These are phyloP conservation scores for Nymphalis polychloros DNA, from an alignment of 2,888 invertebrate species.

Conservation along the genomic window DNA sequence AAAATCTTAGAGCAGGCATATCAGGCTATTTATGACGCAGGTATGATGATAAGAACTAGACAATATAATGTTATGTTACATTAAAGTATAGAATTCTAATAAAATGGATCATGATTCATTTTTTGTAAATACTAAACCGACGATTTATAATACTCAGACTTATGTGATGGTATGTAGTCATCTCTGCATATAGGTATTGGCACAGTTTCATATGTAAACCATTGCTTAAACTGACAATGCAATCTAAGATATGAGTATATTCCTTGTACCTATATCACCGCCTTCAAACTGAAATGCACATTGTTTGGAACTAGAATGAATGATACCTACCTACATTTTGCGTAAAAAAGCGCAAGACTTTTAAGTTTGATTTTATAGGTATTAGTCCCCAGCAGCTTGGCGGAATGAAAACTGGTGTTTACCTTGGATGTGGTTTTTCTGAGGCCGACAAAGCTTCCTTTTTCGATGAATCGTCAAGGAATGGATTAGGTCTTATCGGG, in stretches of 20 bases:
- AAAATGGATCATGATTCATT: no score
- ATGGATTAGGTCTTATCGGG: constrained; percentile 40
- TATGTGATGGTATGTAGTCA: no score
- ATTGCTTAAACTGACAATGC: no score
- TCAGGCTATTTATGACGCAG: constrained; percentile 88
- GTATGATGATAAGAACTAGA: constrained; percentile 44
- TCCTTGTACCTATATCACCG: no score
- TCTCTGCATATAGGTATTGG: no score
- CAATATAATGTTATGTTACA: neutral
- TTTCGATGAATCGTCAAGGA: constrained; percentile 41
- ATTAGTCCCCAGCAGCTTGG: constrained; percentile 80
- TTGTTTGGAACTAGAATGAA: no score
- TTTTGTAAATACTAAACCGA: no score
- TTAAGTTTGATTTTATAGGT: constrained; percentile 52
- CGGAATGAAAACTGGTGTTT: constrained; percentile 80
- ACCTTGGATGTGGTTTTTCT: constrained; percentile 73
- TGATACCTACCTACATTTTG: neutral
- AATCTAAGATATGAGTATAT: no score
- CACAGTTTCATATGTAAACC: no score
- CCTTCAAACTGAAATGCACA: no score
- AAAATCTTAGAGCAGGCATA: constrained; percentile 86
- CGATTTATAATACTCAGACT: no score
- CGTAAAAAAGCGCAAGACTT: neutral
- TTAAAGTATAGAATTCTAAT: no score
- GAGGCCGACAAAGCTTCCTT: constrained; percentile 82